Conservation (phyloP, 2,113 vertebrate genomes). For the Silurus meridionalis region DNA sequence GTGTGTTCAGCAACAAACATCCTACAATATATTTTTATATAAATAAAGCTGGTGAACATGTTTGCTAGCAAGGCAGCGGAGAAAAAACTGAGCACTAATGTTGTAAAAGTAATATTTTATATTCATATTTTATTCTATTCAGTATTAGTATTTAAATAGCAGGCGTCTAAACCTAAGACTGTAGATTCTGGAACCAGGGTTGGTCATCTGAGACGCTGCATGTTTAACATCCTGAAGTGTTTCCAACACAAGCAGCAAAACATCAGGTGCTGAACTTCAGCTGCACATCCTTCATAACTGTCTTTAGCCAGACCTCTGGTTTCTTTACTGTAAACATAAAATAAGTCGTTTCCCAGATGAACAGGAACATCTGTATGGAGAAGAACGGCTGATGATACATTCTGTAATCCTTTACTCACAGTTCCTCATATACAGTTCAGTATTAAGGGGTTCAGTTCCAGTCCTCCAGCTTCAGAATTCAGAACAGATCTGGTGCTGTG, state of each 20-base stretch:
- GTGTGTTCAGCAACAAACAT: neutral
- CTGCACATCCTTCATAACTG: conserved; percentile 19
- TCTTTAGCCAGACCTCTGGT: conserved; percentile 11
- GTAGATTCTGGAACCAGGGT: neutral
- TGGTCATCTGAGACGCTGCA: neutral
- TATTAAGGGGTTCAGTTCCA: too few relatives aligned
- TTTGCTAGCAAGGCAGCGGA: neutral
- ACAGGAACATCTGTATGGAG: conserved; percentile 39
- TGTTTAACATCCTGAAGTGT: conserved; percentile 3
- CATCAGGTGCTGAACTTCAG: conserved; percentile 32
- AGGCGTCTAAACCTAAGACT: neutral
- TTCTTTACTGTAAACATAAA: conserved; percentile 43
- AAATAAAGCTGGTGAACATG: neutral
- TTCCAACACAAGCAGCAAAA: conserved; percentile 19
- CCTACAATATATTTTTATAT: neutral
- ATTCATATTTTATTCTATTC: neutral
- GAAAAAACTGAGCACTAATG: neutral
- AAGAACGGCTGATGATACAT: neutral
- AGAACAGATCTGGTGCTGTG: neutral
- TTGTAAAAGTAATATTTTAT: neutral
- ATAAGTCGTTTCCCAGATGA: conserved; percentile 5
- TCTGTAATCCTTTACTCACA: neutral
- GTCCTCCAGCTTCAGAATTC: neutral
- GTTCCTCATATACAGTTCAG: neutral
- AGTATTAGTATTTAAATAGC: neutral